Base-by-base conservation (phyloP, 2,113 vertebrate genomes). In the Rhabdornis inornatus region DNA sequence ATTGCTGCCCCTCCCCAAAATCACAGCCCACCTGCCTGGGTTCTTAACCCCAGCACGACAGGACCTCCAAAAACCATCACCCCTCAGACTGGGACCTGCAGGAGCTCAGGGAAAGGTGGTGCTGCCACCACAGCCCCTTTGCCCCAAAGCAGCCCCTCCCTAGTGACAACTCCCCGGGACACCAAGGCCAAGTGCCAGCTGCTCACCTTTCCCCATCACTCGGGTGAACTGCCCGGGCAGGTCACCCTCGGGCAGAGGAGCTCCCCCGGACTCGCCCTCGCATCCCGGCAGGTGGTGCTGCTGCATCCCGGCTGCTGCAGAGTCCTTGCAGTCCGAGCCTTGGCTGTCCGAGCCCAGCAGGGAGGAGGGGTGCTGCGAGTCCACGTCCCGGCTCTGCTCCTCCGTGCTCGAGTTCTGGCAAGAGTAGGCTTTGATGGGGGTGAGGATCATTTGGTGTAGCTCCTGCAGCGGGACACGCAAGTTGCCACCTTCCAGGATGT, bases 381-480 rank as follows among this genome's bases (percentile, higher is more conserved):
- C 97, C 13, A 97, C 92, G 3, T 98, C 98, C 19, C 97, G 97
- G 57, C 95, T 94, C 28, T 93, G 97, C n/a, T 97, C 97, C 75
- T 98, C 97, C 0, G 95, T 14, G 77, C 90, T 96, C 2, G 96
- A 40, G 74, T 53, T 98, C 7, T 98, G 98, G 71, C 97, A 97
- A 66, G 97, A 97, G 95, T 97, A 99, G 12, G 99, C 98, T 96
- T 99, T 99, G 97, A 99, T 99, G 31, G 99, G 99, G 5, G 99
- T 99, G 95, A 99, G 98, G 97, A 99, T 99, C 98, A 99, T 99
- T 98, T 99, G 99, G 95, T 99, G 99, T 22, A 99, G 99, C 47
- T 99, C 99, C 97, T 99, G 99, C 78, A 99, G 98, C 0, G 99
- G 99, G 78, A 97, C 89, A 6, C 99, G 99, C 75, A 99, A 98